Evolutionary conservation across 1,140 invertebrate genomes (phyloP), one percentile per base, ranked within the genome.

Genomic region (Temnothorax curvispinosus): DNA sequence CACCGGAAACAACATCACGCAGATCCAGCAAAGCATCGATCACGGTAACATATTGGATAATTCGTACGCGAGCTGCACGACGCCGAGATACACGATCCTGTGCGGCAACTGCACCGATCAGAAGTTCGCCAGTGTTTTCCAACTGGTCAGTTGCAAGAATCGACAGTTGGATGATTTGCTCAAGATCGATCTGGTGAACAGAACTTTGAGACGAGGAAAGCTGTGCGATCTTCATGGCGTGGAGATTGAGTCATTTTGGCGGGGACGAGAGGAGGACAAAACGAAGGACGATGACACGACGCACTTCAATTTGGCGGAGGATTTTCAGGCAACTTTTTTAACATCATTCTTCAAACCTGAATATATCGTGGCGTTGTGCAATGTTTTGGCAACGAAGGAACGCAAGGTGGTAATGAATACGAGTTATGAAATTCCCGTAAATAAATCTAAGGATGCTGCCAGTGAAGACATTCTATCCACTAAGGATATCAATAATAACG

Each of bases 331-430:
- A 0, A 95, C 94, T 74, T 96, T 96, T 89, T 95, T 96, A 89
- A 94, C 96, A 7, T 96, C 96, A 86, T 93, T 97, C 86, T 96
- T 98, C 90, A 95, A 96, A 15, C 90, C 95, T 3, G 96, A 97
- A 87, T 97, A 97, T 92, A 94, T 98, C 72, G 96, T 97, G 13
- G 97, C 97, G n/a, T 94, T 98, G 60, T 98, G 98, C 93, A 97
- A 98, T 93, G 95, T 97, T 54, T 92, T 97, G 32, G 97, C 97
- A 3, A 96, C 97, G 58, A 96, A 96, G 58, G 96, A 97, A 86
- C 96, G 96, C 71, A 97, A 97, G 93, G 96, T 97, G n/a, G 96
- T 96, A n/a, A 93, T 97, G 67, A 97, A 97, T 90, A 95, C 96
- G 3, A 96, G 96, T 87, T 92, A 94, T n/a, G 91, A 93, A 35